A percentile compares a stretch with the other conserved stretches of the same genome.
Conservation (phyloP, 2,797 vertebrate species). For the Naso thynnoides region DNA sequence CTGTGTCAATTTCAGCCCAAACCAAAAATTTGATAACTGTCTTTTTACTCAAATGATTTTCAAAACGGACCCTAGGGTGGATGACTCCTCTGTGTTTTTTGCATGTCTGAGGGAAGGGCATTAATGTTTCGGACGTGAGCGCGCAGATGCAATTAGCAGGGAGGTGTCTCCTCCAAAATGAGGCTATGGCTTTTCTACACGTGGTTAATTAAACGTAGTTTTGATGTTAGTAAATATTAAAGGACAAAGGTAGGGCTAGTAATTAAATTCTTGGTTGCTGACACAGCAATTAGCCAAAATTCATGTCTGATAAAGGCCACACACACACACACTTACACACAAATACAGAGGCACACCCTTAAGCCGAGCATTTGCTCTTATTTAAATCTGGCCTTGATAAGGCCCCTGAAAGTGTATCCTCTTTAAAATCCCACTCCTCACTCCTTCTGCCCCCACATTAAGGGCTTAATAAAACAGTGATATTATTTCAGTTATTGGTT, state of each 20-base stretch:
- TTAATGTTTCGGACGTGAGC: slow-evolving; percentile 51
- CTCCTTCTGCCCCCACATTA: slow-evolving; percentile 82
- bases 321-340: slow-evolving; percentile 64
- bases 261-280: slow-evolving; percentile 83
- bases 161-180: slow-evolving; percentile 49
- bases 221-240: slow-evolving; percentile 85
- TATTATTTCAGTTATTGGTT: slow-evolving; percentile 90
- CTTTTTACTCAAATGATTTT: slow-evolving; percentile 32
- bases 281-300: slow-evolving; percentile 81
- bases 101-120: slow-evolving; percentile 23
- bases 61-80: not conserved
- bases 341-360: slow-evolving; percentile 74
- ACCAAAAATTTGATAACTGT: too few species aligned
- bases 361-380: slow-evolving; percentile 83
- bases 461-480: slow-evolving; percentile 87
- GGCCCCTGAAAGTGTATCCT: slow-evolving; percentile 80
- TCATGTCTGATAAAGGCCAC: slow-evolving; percentile 82
- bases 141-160: slow-evolving; percentile 64
- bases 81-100: slow-evolving; percentile 11
- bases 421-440: slow-evolving; percentile 80
- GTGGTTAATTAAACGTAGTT: slow-evolving; percentile 78
- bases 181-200: slow-evolving; percentile 58
- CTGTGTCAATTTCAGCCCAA: not conserved
- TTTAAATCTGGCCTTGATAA: slow-evolving; percentile 82
- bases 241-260: slow-evolving; percentile 83